A percentile compares a stretch with the other conserved stretches of the same genome.
These are phyloP conservation scores for Alentia gelatinosa DNA, from an alignment of 2,888 invertebrate species.

Conservation along the genomic window DNA sequence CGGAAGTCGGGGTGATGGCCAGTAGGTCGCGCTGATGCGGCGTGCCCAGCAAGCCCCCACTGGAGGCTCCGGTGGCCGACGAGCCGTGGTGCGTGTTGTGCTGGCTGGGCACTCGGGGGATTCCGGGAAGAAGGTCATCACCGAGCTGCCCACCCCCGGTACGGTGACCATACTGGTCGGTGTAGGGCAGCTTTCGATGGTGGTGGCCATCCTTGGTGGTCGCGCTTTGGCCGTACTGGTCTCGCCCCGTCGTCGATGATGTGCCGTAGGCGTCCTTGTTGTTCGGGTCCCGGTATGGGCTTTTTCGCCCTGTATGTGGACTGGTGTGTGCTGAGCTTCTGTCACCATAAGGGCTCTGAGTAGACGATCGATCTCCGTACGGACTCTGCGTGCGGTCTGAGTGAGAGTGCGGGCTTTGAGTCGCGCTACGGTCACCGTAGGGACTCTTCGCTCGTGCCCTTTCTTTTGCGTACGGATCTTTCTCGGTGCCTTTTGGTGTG, in stretches of 20 bases:
- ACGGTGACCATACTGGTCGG: not conserved
- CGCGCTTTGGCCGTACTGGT: not conserved
- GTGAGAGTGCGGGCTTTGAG: not conserved
- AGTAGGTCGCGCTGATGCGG: constrained; percentile 56
- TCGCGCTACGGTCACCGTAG: not conserved
- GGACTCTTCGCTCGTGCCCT: constrained; percentile 27
- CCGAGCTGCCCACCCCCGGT: not conserved
- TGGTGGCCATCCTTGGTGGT: not conserved
- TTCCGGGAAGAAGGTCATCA: constrained; percentile 55
- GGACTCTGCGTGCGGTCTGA: not conserved
- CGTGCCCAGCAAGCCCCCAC: not conserved
- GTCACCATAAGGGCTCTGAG: not conserved
- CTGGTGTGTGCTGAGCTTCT: constrained; percentile 15
- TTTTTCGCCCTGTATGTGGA: constrained; percentile 14
- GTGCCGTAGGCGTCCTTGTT: constrained; percentile 50
- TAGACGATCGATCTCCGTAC: not conserved
- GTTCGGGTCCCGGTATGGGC: constrained; percentile 53
- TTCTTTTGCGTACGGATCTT: constrained; percentile 9
- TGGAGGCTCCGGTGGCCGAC: not conserved
- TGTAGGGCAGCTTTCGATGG: constrained; percentile 9
- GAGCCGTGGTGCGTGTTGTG: not conserved
- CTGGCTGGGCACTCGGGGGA: constrained; percentile 57
- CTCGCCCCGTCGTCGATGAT: constrained; percentile 32
- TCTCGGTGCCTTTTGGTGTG: constrained; percentile 35
- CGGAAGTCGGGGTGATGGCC: constrained; percentile 63